Evolutionary conservation across 1,140 invertebrate species (phyloP).

Genomic region (Bombus terrestris): DNA sequence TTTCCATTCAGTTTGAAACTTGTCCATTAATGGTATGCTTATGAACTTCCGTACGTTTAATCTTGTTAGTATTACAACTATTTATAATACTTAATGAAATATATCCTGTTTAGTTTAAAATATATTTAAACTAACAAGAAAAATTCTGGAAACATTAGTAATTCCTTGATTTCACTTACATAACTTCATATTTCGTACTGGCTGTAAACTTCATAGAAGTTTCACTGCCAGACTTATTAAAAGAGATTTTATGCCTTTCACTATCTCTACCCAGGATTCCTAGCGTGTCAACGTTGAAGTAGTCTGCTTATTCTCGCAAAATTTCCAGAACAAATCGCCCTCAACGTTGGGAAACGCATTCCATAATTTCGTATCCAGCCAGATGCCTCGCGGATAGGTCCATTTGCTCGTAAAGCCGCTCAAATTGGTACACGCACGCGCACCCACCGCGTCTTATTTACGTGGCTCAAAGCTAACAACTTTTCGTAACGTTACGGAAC

Average conservation of each 20-base stretch:
- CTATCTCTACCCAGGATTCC: not conserved
- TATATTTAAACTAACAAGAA: not conserved
- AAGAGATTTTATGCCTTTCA: not conserved
- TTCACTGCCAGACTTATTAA: too few species aligned
- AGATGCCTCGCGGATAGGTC: constrained; percentile 16
- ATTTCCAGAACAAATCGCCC: constrained; percentile 20
- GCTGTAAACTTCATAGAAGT: not conserved
- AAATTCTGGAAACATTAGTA: too few species aligned
- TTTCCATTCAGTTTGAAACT: not conserved
- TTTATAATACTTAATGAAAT: not conserved
- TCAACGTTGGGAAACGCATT: not conserved
- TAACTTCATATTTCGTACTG: not conserved
- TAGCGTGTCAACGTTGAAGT: not conserved
- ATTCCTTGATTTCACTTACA: too few species aligned
- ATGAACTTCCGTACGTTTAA: too few species aligned
- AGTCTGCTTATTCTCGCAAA: not conserved
- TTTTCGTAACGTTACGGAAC: constrained; percentile 15
- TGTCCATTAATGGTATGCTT: not conserved
- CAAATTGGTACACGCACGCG: constrained; percentile 6
- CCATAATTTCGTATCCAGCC: constrained; percentile 16
- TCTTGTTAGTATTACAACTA: not conserved
- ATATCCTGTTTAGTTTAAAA: not conserved
- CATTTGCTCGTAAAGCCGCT: constrained; percentile 7
- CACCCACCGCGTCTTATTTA: constrained; percentile 30
- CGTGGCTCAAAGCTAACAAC: constrained; percentile 31